A percentile compares a stretch with the other conserved stretches of the same genome.
Evolutionary conservation across 2,888 invertebrate species (phyloP).

Genomic region (Augochlorella aurata): DNA sequence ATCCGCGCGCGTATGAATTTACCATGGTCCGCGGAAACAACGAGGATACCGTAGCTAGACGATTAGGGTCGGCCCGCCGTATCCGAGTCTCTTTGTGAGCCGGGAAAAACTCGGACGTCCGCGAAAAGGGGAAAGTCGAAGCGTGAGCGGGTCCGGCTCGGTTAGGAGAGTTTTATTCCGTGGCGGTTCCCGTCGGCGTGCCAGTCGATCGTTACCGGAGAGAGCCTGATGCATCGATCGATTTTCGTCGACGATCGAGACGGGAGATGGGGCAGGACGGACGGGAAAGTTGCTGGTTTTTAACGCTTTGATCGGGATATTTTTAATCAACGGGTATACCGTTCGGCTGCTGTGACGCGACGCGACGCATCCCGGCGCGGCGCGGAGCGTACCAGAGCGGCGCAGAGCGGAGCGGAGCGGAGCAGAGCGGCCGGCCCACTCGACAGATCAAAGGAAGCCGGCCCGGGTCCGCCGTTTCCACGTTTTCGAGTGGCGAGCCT

Average conservation of each 20-base stretch:
- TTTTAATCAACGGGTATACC: constrained; percentile 57
- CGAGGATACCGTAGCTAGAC: background rate
- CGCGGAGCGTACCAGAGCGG: background rate
- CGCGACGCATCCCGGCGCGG: constrained; percentile 35
- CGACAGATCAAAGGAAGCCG: constrained; percentile 51
- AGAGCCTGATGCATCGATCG: background rate
- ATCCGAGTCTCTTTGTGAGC: constrained; percentile 12
- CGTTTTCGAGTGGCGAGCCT: constrained; percentile 22
- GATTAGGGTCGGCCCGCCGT: constrained; percentile 7
- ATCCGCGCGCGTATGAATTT: constrained; percentile 5
- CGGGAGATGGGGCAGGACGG: background rate
- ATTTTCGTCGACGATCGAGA: constrained; percentile 6
- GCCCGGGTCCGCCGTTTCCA: constrained; percentile 14
- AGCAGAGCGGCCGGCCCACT: constrained; percentile 36
- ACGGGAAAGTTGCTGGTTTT: constrained; percentile 38
- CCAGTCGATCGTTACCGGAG: background rate
- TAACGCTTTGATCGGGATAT: constrained; percentile 58
- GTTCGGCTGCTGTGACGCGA: background rate
- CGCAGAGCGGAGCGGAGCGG: constrained; percentile 28
- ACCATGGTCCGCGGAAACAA: constrained; percentile 4
- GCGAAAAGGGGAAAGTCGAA: background rate
- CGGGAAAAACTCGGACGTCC: constrained; percentile 11
- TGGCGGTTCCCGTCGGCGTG: background rate
- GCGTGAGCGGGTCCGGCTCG: no score
- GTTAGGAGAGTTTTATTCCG: no score